phyloP scores from a whole-genome alignment of 2,888 invertebrate genomes.

The Siphlonurus alternatus region DNA sequence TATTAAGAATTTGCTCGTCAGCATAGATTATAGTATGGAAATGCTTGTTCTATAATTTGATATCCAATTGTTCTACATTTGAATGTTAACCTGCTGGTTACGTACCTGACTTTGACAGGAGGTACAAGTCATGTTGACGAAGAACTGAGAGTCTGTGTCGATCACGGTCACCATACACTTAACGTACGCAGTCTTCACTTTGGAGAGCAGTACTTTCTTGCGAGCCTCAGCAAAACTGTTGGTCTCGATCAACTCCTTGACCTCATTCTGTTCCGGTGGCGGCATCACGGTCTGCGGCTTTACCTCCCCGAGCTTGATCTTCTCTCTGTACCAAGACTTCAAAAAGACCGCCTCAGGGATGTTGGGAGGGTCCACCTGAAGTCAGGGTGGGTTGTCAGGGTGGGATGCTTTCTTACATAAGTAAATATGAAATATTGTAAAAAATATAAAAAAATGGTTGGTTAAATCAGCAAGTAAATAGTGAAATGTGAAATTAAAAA shows the following conservation, averaged over 20 bases:
- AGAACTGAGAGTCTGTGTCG: neutral
- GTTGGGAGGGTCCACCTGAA: neutral
- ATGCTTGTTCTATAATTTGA: too few relatives aligned
- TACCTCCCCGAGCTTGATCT: neutral
- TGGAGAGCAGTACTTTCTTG: neutral
- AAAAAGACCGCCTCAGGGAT: neutral
- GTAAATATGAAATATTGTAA: too few relatives aligned
- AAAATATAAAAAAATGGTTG: too few relatives aligned
- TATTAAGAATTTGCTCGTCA: too few relatives aligned
- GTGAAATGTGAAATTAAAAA: too few relatives aligned
- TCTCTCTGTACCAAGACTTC: neutral
- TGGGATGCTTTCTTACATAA: too few relatives aligned
- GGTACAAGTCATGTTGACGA: neutral
- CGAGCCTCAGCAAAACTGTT: neutral
- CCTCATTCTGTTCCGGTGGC: neutral
- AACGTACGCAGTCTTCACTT: neutral
- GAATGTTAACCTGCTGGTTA: too few relatives aligned
- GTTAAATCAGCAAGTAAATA: too few relatives aligned
- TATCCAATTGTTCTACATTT: too few relatives aligned
- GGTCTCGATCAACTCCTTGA: too few relatives aligned
- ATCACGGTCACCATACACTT: neutral
- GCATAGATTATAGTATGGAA: too few relatives aligned
- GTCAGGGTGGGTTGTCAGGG: too few relatives aligned
- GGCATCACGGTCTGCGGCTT: neutral
- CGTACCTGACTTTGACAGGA: neutral